phyloP scores from a whole-genome alignment of 2,888 invertebrate genomes.

The Synergus gifuensis region DNA sequence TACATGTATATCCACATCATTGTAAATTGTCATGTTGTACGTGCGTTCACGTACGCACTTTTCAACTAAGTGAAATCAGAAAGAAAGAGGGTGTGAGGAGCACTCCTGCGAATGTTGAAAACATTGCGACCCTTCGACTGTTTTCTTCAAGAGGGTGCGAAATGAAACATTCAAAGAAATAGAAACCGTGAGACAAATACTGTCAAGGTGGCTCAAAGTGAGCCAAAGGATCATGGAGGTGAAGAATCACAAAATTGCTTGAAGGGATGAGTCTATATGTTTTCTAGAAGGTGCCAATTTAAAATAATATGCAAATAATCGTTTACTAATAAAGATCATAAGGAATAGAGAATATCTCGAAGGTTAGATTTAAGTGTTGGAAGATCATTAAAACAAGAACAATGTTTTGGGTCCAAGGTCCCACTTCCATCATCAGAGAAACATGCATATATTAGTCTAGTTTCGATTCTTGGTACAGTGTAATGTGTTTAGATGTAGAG shows the following conservation, averaged over 20 bases:
- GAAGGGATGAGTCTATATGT: neutral
- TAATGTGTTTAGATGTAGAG: neutral
- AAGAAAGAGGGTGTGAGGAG: conserved; percentile 9
- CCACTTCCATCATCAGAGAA: neutral
- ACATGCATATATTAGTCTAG: neutral
- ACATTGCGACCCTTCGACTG: conserved; percentile 45
- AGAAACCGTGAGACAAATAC: conserved; percentile 58
- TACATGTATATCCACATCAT: neutral
- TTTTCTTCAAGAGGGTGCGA: conserved; percentile 38
- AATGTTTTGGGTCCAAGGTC: conserved; percentile 16
- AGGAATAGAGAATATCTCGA: too few relatives aligned
- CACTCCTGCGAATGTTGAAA: conserved; percentile 33
- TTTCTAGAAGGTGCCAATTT: too few relatives aligned
- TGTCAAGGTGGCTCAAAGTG: conserved; percentile 53
- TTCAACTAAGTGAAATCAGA: conserved; percentile 35
- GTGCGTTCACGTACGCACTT: conserved; percentile 16
- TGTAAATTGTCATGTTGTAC: neutral
- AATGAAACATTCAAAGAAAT: conserved; percentile 53
- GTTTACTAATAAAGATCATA: too few relatives aligned
- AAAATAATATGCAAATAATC: too few relatives aligned
- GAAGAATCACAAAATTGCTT: conserved; percentile 30
- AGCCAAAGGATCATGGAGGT: conserved; percentile 17
- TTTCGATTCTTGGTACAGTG: neutral
- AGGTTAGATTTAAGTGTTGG: neutral
- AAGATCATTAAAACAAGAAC: neutral